Evolutionary conservation across 2,888 invertebrate species (phyloP).

Genomic region (Escarpia spicata): DNA sequence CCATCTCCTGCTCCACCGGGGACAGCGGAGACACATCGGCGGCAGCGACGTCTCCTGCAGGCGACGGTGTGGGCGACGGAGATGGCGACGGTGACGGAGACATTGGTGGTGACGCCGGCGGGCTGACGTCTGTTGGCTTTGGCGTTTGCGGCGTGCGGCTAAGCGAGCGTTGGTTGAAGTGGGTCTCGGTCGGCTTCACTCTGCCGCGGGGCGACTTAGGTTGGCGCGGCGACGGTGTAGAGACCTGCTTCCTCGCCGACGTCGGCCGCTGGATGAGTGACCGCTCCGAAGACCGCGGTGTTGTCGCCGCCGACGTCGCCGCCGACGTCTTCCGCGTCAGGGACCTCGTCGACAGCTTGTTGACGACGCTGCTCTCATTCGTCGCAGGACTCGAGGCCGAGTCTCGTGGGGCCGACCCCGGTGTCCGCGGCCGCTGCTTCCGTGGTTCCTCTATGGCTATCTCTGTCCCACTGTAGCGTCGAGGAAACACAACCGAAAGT

Average conservation of each 20-base stretch:
- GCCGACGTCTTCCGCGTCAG: background rate
- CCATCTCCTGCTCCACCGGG: background rate
- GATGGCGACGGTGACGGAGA: background rate
- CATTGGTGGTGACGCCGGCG: background rate
- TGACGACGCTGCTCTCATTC: background rate
- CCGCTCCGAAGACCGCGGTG: background rate
- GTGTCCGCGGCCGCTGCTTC: background rate
- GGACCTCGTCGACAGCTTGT: background rate
- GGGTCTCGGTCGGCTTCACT: background rate
- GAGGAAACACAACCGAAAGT: background rate
- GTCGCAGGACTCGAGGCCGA: background rate
- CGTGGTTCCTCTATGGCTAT: background rate
- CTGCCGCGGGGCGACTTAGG: background rate
- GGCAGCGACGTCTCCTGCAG: background rate
- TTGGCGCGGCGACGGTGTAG: background rate
- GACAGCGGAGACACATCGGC: background rate
- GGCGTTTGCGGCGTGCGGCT: background rate
- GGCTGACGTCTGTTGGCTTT: background rate
- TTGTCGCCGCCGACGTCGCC: background rate
- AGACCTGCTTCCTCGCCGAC: background rate
- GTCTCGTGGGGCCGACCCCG: background rate
- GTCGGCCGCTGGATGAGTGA: background rate
- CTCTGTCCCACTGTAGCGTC: background rate
- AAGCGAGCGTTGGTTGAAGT: background rate
- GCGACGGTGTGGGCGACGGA: background rate